phyloP scores from a whole-genome alignment of 2,113 vertebrate genomes.

The Plecturocebus donacophilus region DNA sequence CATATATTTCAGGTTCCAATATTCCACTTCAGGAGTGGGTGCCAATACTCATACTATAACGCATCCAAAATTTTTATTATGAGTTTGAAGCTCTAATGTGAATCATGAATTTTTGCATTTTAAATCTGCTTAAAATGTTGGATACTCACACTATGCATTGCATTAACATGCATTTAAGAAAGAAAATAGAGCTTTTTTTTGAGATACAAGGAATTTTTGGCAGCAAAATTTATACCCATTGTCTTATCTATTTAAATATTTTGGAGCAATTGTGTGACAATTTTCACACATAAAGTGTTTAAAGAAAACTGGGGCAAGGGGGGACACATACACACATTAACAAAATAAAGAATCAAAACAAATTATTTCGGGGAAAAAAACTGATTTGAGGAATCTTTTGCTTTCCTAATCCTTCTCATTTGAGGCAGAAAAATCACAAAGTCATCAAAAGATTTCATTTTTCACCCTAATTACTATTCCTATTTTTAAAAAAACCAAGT shows the following conservation, averaged over 20 bases:
- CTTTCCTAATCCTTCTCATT: background rate
- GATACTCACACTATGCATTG: background rate
- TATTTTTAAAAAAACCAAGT: background rate
- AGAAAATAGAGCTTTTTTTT: background rate
- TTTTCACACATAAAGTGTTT: conserved; percentile 53
- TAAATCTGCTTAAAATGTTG: background rate
- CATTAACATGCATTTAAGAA: background rate
- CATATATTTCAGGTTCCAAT: background rate
- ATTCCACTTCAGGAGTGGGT: background rate
- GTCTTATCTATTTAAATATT: conserved; percentile 30
- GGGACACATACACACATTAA: background rate
- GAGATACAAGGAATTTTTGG: background rate
- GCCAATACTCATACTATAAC: background rate
- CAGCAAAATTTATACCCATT: conserved; percentile 39
- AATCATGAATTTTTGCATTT: background rate
- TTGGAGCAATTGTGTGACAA: conserved; percentile 19
- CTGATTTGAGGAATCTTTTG: background rate
- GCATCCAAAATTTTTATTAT: background rate
- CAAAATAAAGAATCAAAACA: background rate
- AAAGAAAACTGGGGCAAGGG: background rate
- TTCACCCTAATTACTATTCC: background rate
- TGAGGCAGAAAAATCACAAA: background rate
- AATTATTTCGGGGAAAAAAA: background rate
- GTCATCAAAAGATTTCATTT: background rate
- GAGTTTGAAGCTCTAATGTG: background rate